Percentiles rank a stretch among this genome's conserved stretches.
Conservation (phyloP, 2,113 vertebrate species). For the Piliocolobus tephrosceles region DNA sequence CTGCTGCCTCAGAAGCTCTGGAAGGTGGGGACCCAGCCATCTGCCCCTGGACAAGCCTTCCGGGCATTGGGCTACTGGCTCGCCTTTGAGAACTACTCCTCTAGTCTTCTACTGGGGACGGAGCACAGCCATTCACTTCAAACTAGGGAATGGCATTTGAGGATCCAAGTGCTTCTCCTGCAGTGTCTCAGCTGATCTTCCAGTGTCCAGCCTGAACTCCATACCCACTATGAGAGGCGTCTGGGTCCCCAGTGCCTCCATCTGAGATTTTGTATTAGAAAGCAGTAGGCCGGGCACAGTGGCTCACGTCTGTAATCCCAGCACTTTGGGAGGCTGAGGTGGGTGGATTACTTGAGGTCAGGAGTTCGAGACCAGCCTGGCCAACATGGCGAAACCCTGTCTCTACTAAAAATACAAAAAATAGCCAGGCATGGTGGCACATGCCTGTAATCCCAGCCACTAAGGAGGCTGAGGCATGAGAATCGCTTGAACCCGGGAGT, state of each 20-base stretch:
- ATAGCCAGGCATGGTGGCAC: no score
- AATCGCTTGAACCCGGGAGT: no score
- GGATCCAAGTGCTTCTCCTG: background rate
- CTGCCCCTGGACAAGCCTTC: background rate
- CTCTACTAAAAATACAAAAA: no score
- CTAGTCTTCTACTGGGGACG: background rate
- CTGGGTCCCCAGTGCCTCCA: rapidly evolving
- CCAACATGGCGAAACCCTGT: no score
- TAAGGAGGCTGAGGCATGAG: no score
- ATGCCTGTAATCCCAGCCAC: no score
- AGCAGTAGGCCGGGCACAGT: no score
- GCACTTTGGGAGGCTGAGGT: no score
- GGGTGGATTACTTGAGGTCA: no score
- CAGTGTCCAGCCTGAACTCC: background rate
- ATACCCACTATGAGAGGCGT: background rate
- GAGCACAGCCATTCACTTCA: background rate
- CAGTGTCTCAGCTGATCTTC: background rate
- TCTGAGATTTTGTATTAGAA: background rate
- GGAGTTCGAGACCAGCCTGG: no score
- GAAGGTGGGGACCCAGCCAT: background rate
- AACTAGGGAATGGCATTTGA: no score
- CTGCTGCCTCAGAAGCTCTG: background rate
- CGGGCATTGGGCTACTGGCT: background rate
- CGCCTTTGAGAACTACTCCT: background rate
- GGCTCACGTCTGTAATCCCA: no score